These are phyloP conservation scores for Microctenopoma steveboyesi DNA, from an alignment of 2,797 vertebrate species.

Conservation along the genomic window DNA sequence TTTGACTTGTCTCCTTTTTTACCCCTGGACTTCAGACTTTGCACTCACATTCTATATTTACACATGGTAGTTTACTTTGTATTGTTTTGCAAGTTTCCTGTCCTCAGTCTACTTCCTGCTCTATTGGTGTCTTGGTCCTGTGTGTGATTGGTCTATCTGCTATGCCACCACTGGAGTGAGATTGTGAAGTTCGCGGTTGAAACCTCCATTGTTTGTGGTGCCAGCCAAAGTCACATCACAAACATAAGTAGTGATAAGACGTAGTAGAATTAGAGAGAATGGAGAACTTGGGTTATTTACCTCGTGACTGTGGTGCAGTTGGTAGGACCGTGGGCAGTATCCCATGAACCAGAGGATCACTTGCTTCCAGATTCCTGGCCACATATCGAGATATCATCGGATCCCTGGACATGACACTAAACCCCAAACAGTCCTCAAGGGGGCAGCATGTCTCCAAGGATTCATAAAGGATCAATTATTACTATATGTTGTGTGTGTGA, in stretches of 20 bases:
- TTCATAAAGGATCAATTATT: no score
- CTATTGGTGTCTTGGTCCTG: slow-evolving; percentile 36
- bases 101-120: slow-evolving; percentile 73
- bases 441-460: no score
- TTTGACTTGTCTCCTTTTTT: slow-evolving; percentile 4
- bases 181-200: slow-evolving; percentile 33
- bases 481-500: background rate
- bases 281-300: background rate
- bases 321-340: no score
- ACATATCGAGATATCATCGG: no score
- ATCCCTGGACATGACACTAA: no score
- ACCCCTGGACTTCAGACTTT: slow-evolving; percentile 23
- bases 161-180: slow-evolving; percentile 11
- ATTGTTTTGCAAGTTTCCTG: slow-evolving; percentile 80
- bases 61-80: slow-evolving; percentile 67
- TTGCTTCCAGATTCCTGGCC: no score
- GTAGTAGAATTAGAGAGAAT: slow-evolving; percentile 17
- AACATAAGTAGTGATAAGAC: slow-evolving; percentile 16
- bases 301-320: no score
- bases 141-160: slow-evolving; percentile 20
- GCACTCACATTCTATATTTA: slow-evolving; percentile 69
- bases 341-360: no score
- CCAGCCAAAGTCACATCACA: slow-evolving; percentile 3
- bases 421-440: no score
- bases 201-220: slow-evolving; percentile 53